Evolutionary conservation across 2,888 invertebrate species (phyloP).

Genomic region (Caenorhabditis sulstoni): DNA sequence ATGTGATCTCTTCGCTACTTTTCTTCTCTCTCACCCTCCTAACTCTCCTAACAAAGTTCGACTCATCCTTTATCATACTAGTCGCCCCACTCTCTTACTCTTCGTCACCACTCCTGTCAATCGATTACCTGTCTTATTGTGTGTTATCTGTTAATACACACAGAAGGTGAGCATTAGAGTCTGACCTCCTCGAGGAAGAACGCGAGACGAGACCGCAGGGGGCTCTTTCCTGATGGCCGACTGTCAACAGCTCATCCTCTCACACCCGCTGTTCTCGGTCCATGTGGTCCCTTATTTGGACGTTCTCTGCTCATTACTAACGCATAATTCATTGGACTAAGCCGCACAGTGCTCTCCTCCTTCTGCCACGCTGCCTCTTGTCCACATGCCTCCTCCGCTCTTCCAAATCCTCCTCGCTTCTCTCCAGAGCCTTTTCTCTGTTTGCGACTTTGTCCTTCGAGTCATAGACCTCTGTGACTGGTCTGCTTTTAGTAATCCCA

Average conservation of each 20-base stretch:
- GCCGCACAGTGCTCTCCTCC: constrained; percentile 36
- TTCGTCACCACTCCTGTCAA: background rate
- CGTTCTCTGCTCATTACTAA: constrained; percentile 40
- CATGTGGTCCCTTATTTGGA: constrained; percentile 47
- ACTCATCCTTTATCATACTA: constrained; percentile 23
- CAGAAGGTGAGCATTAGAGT: constrained; percentile 22
- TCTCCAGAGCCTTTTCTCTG: constrained; percentile 9
- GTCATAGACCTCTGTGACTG: constrained; percentile 9
- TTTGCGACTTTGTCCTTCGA: constrained; percentile 27
- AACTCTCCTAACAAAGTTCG: constrained; percentile 20
- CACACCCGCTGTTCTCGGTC: background rate
- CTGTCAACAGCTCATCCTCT: constrained; percentile 24
- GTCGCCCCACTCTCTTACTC: constrained; percentile 6
- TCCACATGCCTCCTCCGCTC: constrained; percentile 4
- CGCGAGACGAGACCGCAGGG: too few relatives aligned
- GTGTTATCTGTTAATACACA: constrained; percentile 40
- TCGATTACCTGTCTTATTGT: constrained; percentile 22
- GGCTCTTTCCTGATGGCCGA: background rate
- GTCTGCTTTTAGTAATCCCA: constrained; percentile 11
- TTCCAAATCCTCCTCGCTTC: constrained; percentile 4
- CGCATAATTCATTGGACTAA: constrained; percentile 27
- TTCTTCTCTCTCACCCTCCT: constrained; percentile 1
- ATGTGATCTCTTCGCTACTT: constrained; percentile 39
- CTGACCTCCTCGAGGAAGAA: constrained; percentile 18
- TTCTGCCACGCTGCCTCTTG: constrained; percentile 27